Base-by-base conservation (phyloP, 2,888 invertebrate species). In the Diogma glabrata region DNA sequence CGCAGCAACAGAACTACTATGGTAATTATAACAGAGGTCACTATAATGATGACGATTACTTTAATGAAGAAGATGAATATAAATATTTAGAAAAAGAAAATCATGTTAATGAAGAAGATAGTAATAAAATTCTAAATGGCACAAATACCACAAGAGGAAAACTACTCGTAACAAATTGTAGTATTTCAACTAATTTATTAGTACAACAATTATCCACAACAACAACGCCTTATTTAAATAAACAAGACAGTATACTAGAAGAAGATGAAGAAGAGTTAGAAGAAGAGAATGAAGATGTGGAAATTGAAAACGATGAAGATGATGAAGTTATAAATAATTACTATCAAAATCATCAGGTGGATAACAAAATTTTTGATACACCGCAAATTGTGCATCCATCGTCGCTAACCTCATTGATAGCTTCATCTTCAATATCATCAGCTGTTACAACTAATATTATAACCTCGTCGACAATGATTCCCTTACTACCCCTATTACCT, bases 1-100 rank as follows among this genome's bases (percentile, higher is more conserved):
- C 23, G 28, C 47, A 24, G 20, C 47, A 24, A 50, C 50, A 33
- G 20, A 9, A 33, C 55, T 28, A 51, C 45, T 17, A 24, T 20
- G 49, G 48, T 45, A 50, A 51, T 24, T 47, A 50, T 46, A 45
- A 33, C n/a, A n/a, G n/a, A n/a, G n/a, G n/a, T 45, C 50, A 45
- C 58, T 69, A 69, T 62, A 63, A 68, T 63, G 65, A 63, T 33
- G 64, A 67, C 54, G 69, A 70, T 60, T 70, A 64, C 57, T 70
- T 69, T 54, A 67, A 69, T 52, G 69, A 69, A 56, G 70, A 70
- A 56, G 70, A 69, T 56, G 70, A 70, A 57, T 67, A 64, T 51
- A 67, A 68, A 51, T 69, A 69, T 55, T 60, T 68, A 19, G 67
- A 69, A 52, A 66, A 66, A 45, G 67, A 67, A 51, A 56, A 60